Conservation (phyloP, 2,888 invertebrate genomes). For the Andrena haemorrhoa region DNA sequence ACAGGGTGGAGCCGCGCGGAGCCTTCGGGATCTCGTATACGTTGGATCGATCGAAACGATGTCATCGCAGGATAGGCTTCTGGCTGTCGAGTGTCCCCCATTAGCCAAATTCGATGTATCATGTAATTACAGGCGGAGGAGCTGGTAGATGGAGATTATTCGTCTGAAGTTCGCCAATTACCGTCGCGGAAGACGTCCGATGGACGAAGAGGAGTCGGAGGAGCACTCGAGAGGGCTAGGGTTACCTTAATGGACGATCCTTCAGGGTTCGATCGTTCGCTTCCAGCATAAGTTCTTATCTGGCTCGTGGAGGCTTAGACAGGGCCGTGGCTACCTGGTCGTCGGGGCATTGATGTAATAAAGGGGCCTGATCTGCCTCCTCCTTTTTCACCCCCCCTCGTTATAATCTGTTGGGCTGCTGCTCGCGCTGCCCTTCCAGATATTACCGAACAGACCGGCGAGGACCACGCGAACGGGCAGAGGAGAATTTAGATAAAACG, state of each 20-base stretch:
- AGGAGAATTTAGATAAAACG: conserved; percentile 69
- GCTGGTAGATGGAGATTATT: conserved; percentile 54
- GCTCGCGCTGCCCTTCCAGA: conserved; percentile 31
- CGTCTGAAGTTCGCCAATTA: conserved; percentile 64
- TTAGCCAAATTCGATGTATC: conserved; percentile 57
- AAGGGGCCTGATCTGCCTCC: conserved; percentile 29
- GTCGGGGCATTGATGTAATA: conserved; percentile 43
- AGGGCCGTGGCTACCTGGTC: conserved; percentile 50
- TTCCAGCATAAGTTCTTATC: conserved; percentile 52
- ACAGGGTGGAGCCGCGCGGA: not conserved
- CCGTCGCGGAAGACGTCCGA: conserved; percentile 47
- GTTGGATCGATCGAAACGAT: conserved; percentile 32
- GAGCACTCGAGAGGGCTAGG: conserved; percentile 57
- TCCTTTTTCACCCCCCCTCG: conserved; percentile 3
- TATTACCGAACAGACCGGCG: conserved; percentile 36
- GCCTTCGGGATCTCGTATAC: not conserved
- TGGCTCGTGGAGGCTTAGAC: conserved; percentile 40
- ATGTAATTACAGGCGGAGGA: conserved; percentile 45
- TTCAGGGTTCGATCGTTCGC: conserved; percentile 51
- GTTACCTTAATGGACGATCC: conserved; percentile 68
- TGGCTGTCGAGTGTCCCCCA: conserved; percentile 44
- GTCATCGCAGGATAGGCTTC: conserved; percentile 33
- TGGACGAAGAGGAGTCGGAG: conserved; percentile 29
- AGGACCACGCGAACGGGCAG: conserved; percentile 31
- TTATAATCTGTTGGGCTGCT: conserved; percentile 27